Base-by-base conservation (phyloP, 2,113 vertebrate species). In the Dicentrarchus labrax region DNA sequence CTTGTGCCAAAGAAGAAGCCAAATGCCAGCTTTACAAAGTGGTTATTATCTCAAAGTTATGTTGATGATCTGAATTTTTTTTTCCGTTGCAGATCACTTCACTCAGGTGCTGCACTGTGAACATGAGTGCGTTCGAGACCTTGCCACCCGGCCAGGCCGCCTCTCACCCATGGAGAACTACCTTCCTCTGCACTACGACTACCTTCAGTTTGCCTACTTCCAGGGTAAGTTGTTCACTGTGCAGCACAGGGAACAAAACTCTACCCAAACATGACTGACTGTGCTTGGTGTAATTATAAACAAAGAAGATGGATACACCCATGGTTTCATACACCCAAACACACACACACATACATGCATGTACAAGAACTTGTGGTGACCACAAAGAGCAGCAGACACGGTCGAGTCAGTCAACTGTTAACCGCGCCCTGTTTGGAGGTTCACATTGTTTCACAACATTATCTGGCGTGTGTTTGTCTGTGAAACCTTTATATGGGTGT, bases 121-220 rank as follows among this genome's bases (percentile, higher is more conserved):
- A 22, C 98, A 99, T 0, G 97, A 98, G 80, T 99, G 98, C 1
- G 96, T 99, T 48, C 90, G 98, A 88, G 97, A 99, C 22, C 96
- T 99, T 0, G 96, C 98, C 48, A 99, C 97, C 0, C 96, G 97
- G 0, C 97, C 98, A 0, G 98, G 97, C 1, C 97, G 97, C 2
- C 96, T 98, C 78, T 98, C 97, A 0, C 97, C 98, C 2, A 97
- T 99, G 0, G 97, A 99, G 79, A 99, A 98, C 90, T 99, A 97
- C 90, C 96, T 99, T 56, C 98, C 98, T 21, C 95, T 98, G 73
- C 98, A 99, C 81, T 99, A 98, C 0, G 98, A 99, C 93, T 98
- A 99, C 92, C 91, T 99, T 67, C 98, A 99, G 93, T 99, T 98
- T 62, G 96, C 98, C 82, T 99, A 98, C 91, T 99, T 97, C 91